phyloP scores from a whole-genome alignment of 2,113 vertebrate species.

The Geococcyx californianus region DNA sequence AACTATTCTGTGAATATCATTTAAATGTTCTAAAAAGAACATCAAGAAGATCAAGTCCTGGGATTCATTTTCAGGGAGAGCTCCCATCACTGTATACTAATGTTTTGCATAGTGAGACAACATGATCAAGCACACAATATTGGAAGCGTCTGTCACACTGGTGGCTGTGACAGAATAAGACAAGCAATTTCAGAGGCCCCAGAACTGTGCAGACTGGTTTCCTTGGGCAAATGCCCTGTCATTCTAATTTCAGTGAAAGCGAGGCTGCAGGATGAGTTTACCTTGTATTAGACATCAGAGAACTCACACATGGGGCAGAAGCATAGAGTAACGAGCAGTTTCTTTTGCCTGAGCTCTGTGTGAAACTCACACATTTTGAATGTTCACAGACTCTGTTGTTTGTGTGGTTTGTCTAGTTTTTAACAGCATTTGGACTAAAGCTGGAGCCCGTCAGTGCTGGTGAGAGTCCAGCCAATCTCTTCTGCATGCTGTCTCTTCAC shows the following conservation, averaged over 20 bases:
- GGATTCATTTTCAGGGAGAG: neutral
- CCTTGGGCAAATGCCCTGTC: neutral
- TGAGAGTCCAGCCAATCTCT: neutral
- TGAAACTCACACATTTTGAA: neutral
- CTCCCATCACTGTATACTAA: neutral
- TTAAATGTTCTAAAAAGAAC: neutral
- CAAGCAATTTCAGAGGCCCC: neutral
- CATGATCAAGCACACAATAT: neutral
- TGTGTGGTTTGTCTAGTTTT: neutral
- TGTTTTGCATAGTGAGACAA: neutral
- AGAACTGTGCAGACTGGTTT: neutral
- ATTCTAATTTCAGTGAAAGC: neutral
- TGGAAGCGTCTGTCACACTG: neutral
- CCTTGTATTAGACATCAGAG: neutral
- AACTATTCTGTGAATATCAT: neutral
- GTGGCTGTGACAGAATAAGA: neutral
- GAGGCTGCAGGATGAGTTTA: neutral
- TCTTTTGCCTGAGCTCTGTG: neutral
- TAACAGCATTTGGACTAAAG: neutral
- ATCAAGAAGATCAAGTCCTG: neutral
- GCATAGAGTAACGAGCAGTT: neutral
- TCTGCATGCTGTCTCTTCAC: neutral
- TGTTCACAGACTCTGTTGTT: neutral
- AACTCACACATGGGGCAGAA: neutral
- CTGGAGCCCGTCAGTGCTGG: neutral